These are phyloP conservation scores for Lasioglossum malachurum DNA, from an alignment of 2,888 invertebrate species.

Conservation along the genomic window DNA sequence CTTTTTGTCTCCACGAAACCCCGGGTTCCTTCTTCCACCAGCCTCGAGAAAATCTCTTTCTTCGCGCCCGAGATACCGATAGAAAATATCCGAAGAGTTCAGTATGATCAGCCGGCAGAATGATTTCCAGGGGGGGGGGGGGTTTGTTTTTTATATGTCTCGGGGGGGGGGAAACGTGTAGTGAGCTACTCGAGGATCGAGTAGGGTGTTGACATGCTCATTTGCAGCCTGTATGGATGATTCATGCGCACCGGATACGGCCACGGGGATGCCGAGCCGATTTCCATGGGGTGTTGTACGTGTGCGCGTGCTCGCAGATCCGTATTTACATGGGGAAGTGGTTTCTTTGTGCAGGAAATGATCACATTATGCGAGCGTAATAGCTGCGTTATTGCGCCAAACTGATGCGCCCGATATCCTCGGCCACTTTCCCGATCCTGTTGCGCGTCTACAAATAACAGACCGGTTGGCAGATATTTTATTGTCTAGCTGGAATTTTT, in stretches of 20 bases:
- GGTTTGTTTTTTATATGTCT: too few relatives aligned
- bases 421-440: background rate
- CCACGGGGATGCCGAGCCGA: background rate
- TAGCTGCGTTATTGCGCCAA: background rate
- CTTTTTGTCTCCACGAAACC: conserved; percentile 37
- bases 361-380: background rate
- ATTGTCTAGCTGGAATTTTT: background rate
- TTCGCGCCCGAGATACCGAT: conserved; percentile 18
- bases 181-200: conserved; percentile 10
- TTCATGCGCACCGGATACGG: conserved; percentile 7
- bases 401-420: background rate
- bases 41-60: conserved; percentile 62
- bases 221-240: conserved; percentile 15
- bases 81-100: background rate
- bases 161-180: background rate
- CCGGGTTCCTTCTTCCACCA: conserved; percentile 28
- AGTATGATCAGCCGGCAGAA: background rate
- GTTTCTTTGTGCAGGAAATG: conserved; percentile 6
- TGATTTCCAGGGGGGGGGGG: background rate
- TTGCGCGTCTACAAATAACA: background rate
- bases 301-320: background rate
- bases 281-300: conserved; percentile 6
- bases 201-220: conserved; percentile 19
- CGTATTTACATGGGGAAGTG: conserved; percentile 3
- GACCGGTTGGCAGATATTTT: background rate